Evolutionary conservation across 2,888 invertebrate species (phyloP), one percentile per base, ranked within the genome.

Genomic region (Erannis defoliaria): DNA sequence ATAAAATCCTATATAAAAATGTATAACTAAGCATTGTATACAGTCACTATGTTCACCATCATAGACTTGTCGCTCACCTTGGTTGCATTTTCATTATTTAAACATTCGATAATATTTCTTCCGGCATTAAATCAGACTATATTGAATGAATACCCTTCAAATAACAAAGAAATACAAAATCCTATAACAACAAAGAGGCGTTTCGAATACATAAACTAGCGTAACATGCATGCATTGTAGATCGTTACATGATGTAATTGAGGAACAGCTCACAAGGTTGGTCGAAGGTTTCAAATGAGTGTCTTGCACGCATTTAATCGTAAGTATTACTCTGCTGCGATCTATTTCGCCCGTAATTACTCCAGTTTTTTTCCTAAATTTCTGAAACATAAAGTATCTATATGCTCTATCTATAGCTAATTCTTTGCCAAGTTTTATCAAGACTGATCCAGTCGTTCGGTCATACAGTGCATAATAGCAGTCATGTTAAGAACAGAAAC

Each of bases 181-280:
- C 38, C 16, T 57, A 37, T 8, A 55, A 46, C 51, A 62, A 84
- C 82, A 86, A 85, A 88, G 83, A 80, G 77, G 77, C 80, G 73
- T 78, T 70, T 66, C 77, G 69, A 81, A 81, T 74, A 75, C 29
- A 42, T 78, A 76, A 80, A 76, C 73, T 75, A 68, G 73, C 75
- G 74, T 63, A 62, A 49, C 55, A 72, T 72, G 81, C 83, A 78
- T 85, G 86, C 86, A 87, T 79, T 87, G 78, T 80, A 78, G 73
- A 75, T 31, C 31, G 46, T 21, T 77, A 75, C 71, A 82, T 92
- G 90, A 91, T 90, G 92, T 91, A 92, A 92, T n/a, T 90, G 76
- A 85, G 89, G 92, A 92, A 92, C 86, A 82, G 64, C 57, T 67
- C 58, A 78, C 92, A 90, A 93, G 92, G 92, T 82, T 85, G 76